Evolutionary conservation across 2,113 vertebrate species (phyloP).

Genomic region (Hippocampus barbouri): DNA sequence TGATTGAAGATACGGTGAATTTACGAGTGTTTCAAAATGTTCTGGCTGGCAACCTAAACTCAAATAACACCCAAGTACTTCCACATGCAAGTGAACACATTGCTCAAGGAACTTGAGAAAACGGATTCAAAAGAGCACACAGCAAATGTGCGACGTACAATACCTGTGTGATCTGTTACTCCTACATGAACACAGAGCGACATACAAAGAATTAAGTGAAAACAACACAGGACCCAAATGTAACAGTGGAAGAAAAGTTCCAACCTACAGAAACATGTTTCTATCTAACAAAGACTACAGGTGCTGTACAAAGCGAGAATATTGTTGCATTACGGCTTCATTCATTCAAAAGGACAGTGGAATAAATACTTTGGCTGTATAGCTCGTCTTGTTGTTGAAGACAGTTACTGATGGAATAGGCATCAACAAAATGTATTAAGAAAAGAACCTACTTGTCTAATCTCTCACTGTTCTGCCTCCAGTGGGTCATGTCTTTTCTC

Average conservation of each 20-base stretch:
- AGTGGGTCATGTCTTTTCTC: slow-evolving; percentile 99
- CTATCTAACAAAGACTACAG: slow-evolving; percentile 1
- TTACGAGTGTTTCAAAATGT: not conserved
- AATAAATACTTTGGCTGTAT: not conserved
- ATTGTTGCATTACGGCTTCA: not conserved
- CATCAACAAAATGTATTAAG: not conserved
- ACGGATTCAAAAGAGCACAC: slow-evolving; percentile 59
- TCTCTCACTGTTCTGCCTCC: slow-evolving; percentile 96
- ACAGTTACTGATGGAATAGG: not conserved
- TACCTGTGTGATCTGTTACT: slow-evolving; percentile 86
- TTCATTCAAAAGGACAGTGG: not conserved
- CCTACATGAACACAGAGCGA: slow-evolving; percentile 79
- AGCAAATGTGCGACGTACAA: slow-evolving; percentile 72
- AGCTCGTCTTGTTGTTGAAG: not conserved
- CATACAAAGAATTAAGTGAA: slow-evolving; percentile 68
- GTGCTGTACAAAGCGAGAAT: not conserved
- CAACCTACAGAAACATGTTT: not conserved
- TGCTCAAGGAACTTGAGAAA: slow-evolving; percentile 34
- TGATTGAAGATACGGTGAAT: not conserved
- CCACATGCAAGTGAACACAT: slow-evolving; percentile 51
- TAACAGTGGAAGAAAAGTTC: slow-evolving; percentile 28
- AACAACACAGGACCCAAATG: slow-evolving; percentile 22
- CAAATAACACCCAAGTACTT: slow-evolving; percentile 13
- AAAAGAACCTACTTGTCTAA: slow-evolving; percentile 88
- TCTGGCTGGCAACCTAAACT: not conserved